Evolutionary conservation across 2,113 vertebrate species (phyloP).

Genomic region (Barnardius zonarius): DNA sequence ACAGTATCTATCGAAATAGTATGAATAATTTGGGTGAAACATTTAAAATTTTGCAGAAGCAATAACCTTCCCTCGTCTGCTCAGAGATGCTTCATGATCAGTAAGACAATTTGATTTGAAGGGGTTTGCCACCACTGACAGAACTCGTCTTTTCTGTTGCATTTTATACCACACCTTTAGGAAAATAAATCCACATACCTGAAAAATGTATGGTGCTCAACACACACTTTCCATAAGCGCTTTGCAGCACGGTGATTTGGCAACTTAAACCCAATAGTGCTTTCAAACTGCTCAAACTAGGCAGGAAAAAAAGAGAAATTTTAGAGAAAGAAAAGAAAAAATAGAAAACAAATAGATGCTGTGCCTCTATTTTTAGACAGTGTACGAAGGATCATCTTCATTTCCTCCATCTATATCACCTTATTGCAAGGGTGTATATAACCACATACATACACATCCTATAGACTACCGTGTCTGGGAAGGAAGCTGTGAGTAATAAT

Average conservation of each 20-base stretch:
- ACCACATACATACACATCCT: not conserved
- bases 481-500: not conserved
- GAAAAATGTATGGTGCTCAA: conserved; percentile 98
- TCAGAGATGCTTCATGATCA: not conserved
- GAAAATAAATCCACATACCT: conserved; percentile 76
- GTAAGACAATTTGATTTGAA: not conserved
- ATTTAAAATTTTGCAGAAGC: not conserved
- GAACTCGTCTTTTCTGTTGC: not conserved
- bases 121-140: not conserved
- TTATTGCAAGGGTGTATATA: not conserved
- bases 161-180: not conserved
- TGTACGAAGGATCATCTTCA: not conserved
- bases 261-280: conserved; percentile 97
- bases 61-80: not conserved
- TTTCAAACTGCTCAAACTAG: conserved; percentile 98
- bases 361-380: not conserved
- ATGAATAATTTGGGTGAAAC: not conserved
- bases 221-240: conserved; percentile 96
- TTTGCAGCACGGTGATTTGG: conserved; percentile 96
- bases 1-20: not conserved
- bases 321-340: not conserved
- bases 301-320: not conserved
- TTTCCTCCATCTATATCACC: not conserved
- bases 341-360: not conserved
- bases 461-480: not conserved